Conservation (phyloP, 2,797 vertebrate genomes). For the Sebastes wilsoni region DNA sequence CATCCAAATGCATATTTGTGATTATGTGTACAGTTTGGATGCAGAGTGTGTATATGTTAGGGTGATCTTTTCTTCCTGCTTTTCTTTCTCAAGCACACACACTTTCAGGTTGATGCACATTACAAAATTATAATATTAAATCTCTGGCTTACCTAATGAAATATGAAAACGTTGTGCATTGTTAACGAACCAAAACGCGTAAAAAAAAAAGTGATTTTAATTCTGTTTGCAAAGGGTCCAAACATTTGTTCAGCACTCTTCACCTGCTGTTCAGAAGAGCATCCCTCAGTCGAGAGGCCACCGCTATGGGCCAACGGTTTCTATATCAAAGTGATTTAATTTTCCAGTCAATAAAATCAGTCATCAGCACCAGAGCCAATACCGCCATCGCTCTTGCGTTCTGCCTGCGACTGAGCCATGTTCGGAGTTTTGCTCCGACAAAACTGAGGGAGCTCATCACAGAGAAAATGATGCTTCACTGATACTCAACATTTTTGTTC, state of each 20-base stretch:
- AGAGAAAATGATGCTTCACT: constrained; percentile 32
- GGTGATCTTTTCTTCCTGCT: neutral
- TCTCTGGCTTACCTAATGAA: neutral
- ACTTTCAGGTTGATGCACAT: neutral
- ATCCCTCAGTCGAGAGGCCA: constrained; percentile 52
- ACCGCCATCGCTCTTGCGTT: constrained; percentile 39
- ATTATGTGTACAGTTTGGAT: constrained; percentile 1
- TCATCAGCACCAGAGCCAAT: constrained; percentile 81
- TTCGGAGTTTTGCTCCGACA: constrained; percentile 12
- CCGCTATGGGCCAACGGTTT: constrained; percentile 78
- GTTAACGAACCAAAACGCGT: neutral
- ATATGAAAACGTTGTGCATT: neutral
- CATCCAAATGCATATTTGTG: neutral
- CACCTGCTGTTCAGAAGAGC: constrained; percentile 32
- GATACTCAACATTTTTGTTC: neutral
- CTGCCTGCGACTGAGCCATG: constrained; percentile 33
- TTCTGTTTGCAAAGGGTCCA: constrained; percentile 33
- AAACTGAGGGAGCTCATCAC: constrained; percentile 36
- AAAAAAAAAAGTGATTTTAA: constrained; percentile 1
- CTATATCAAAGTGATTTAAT: constrained; percentile 97
- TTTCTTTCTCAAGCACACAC: neutral
- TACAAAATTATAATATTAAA: neutral
- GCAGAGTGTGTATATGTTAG: neutral
- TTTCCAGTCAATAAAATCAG: constrained; percentile 98
- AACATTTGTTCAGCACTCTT: constrained; percentile 57